phyloP scores from a whole-genome alignment of 2,113 vertebrate species.

The Paracanthobrama guichenoti region DNA sequence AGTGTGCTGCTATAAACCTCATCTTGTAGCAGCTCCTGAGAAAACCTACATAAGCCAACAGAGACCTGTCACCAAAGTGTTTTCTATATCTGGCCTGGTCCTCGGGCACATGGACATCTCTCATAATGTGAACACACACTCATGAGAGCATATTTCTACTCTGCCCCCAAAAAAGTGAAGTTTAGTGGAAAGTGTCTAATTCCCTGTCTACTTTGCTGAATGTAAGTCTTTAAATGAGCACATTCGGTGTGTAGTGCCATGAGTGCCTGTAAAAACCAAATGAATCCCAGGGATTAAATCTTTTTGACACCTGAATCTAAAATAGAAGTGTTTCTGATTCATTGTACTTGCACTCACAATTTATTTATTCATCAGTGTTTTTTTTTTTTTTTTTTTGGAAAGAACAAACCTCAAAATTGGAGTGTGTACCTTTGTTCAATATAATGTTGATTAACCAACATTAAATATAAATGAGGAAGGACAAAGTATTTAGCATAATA shows the following conservation, averaged over 20 bases:
- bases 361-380: not conserved
- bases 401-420: not conserved
- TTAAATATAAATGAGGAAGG: not conserved
- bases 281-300: not conserved
- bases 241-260: not conserved
- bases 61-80: conserved; percentile 4
- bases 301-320: not conserved
- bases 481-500: not conserved
- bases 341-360: not conserved
- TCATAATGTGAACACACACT: conserved; percentile 15
- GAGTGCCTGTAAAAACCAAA: not conserved
- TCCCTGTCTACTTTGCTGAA: conserved; percentile 32
- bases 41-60: conserved; percentile 15
- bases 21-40: conserved; percentile 3
- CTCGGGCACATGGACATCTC: conserved; percentile 17
- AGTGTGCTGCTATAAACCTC: not conserved
- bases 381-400: not conserved
- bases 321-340: not conserved
- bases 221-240: conserved; percentile 34
- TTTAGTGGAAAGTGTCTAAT: conserved; percentile 16
- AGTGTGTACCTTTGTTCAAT: not conserved
- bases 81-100: conserved; percentile 17
- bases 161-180: not conserved
- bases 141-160: conserved; percentile 9
- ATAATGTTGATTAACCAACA: not conserved